These are phyloP conservation scores for Oreocharis arfaki DNA, from an alignment of 2,113 vertebrate species.

Conservation along the genomic window DNA sequence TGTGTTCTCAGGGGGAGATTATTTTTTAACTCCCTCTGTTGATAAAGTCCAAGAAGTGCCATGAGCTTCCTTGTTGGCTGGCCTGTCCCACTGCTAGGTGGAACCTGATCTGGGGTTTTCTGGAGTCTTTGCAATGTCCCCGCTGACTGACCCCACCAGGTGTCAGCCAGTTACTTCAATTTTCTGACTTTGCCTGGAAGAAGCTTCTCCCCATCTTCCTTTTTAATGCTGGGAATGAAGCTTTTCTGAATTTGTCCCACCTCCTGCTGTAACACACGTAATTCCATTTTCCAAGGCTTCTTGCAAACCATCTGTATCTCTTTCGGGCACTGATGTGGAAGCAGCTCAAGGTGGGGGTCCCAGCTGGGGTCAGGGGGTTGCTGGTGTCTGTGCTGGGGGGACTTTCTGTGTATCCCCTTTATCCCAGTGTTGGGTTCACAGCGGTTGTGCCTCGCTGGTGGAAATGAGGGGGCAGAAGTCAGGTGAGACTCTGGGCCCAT, in stretches of 20 bases:
- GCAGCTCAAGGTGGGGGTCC: neutral
- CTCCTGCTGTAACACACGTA: neutral
- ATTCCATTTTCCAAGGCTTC: neutral
- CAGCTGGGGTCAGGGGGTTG: neutral
- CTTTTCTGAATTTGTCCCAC: neutral
- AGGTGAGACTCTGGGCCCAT: neutral
- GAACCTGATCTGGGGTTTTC: neutral
- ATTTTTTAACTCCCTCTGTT: neutral
- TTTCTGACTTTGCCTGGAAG: neutral
- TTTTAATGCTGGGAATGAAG: neutral
- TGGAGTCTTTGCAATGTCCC: neutral
- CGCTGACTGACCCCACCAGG: neutral
- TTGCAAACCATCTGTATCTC: neutral
- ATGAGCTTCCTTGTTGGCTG: neutral
- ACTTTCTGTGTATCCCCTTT: neutral
- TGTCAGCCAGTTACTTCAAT: neutral
- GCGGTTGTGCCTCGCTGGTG: neutral
- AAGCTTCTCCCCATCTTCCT: neutral
- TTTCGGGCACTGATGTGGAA: neutral
- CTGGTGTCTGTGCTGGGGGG: neutral
- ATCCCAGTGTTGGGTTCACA: neutral
- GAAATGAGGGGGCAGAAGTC: neutral
- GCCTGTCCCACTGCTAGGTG: neutral
- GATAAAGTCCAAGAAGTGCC: neutral
- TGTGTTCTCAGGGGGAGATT: neutral